Evolutionary conservation across 2,113 vertebrate genomes (phyloP), one percentile per base, ranked within the genome.

Genomic region (Engystomops pustulosus): DNA sequence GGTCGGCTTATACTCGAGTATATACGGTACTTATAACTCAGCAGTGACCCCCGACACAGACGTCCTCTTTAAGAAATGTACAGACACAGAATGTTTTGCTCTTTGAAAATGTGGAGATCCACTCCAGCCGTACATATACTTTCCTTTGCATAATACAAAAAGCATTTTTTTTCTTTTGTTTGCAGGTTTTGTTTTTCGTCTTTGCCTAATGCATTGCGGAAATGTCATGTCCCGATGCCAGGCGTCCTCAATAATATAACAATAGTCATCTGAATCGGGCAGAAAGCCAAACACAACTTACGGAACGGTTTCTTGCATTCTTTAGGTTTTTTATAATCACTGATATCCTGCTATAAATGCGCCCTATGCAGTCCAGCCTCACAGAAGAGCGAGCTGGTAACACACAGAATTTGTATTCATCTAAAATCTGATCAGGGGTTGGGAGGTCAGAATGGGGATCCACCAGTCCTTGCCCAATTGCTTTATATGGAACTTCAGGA

Each of bases 221-320:
- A 65, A 65, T 79, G 23, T 79, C 23, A 65, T 45, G 38, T 36
- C 62, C 9, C 4, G 55, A 23, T 34, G 60, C 79, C 79, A 47
- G 36, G 44, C 5, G 62, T 14, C 44, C 62, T 34, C 30, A 51
- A 80, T 80, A 69, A 68, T 69, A 51, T 69, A 62, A 80, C 79
- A 49, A 80, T 67, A 34, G 27, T 36, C 34, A 51, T 49, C 51
- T 49, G 44, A 45, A 51, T 69, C 51, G 36, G 79, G 79, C 41
- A 34, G 25, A 17, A 14, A 7, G 79, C 79, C 79, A 80, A 80
- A 34, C 25, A 80, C 60, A 68, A 80, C 45, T 49, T 17, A 32
- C 41, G 5, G 12, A 38, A 58, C 77, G 45, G 3, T 36, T 80
- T 69, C 36, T 68, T 80, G 44, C 23, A 49, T 80, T 80, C 27